Conservation (phyloP, 2,888 invertebrate genomes). For the Troides aeacus region DNA sequence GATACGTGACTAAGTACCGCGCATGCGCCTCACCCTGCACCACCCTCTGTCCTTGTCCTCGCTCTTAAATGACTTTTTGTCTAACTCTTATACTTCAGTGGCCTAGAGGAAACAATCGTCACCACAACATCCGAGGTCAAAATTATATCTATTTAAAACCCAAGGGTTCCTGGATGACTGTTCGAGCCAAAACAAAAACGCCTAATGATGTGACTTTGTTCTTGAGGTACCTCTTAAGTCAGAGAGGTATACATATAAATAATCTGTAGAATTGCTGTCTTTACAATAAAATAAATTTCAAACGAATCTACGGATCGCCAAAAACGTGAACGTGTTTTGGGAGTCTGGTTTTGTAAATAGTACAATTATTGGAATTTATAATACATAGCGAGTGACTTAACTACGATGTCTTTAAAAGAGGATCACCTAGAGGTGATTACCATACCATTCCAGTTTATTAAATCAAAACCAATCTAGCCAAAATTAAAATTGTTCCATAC, state of each 20-base stretch:
- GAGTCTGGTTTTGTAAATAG: too few species aligned
- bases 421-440: not conserved
- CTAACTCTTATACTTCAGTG: constrained; percentile 39
- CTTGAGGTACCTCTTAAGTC: constrained; percentile 5
- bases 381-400: not conserved
- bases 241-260: not conserved
- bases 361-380: too few species aligned
- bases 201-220: constrained; percentile 21
- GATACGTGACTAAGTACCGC: constrained; percentile 36
- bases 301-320: too few species aligned
- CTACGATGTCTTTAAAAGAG: not conserved
- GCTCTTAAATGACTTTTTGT: constrained; percentile 34
- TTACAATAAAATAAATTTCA: too few species aligned
- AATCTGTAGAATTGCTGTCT: not conserved
- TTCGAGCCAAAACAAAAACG: constrained; percentile 17
- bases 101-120: constrained; percentile 54
- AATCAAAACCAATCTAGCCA: too few species aligned
- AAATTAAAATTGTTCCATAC: too few species aligned
- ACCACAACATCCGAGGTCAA: constrained; percentile 42
- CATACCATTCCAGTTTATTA: too few species aligned
- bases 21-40: constrained; percentile 35
- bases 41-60: constrained; percentile 36
- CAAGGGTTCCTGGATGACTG: constrained; percentile 18
- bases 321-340: too few species aligned
- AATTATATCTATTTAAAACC: constrained; percentile 27